Conservation (phyloP, 2,797 vertebrate genomes). For the Cyclura pinguis region DNA sequence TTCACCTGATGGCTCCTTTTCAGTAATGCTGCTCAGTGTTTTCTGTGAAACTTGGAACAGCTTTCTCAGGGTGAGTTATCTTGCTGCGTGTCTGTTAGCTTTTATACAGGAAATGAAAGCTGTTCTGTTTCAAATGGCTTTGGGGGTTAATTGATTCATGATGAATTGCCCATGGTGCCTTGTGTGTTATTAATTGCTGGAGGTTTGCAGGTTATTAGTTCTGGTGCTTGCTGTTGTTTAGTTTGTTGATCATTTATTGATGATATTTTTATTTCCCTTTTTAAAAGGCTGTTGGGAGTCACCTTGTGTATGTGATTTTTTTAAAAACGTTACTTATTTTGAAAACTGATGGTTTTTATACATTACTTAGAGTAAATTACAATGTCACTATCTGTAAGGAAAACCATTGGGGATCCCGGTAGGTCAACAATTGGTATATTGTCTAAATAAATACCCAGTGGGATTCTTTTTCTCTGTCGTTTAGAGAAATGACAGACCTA, state of each 20-base stretch:
- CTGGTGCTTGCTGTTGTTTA: background rate
- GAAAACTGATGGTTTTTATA: background rate
- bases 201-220: background rate
- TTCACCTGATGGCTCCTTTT: background rate
- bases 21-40: background rate
- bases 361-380: background rate
- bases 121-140: background rate
- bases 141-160: background rate
- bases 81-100: background rate
- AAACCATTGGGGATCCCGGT: background rate
- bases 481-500: background rate
- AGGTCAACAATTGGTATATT: background rate
- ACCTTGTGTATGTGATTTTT: background rate
- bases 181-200: slow-evolving; percentile 1
- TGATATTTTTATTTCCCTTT: background rate
- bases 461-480: background rate
- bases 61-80: background rate
- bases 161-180: background rate
- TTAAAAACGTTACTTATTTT: background rate
- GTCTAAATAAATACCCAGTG: background rate
- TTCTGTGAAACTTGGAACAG: background rate
- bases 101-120: slow-evolving; percentile 9
- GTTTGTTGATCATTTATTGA: background rate
- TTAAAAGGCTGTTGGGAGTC: background rate
- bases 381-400: background rate